Base-by-base conservation (phyloP, 1,140 invertebrate genomes). In the Contarinia nasturtii region DNA sequence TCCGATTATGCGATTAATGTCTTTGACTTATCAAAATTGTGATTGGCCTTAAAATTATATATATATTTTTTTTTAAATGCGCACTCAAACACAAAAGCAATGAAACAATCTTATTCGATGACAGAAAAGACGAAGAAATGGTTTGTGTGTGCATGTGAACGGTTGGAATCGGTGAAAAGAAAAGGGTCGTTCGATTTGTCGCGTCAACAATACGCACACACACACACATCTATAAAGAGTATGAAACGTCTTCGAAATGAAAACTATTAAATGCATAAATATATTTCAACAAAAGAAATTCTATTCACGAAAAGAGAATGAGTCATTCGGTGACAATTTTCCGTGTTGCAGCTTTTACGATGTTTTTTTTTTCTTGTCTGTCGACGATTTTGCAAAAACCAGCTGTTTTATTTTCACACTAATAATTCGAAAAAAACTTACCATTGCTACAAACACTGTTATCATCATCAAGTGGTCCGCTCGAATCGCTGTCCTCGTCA, bases 371-470 rank as follows among this genome's bases (percentile, higher is more conserved):
- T 27, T 27, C 10, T 27, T 27, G 3, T 10, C 3, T 27, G 3
- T 27, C 10, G 10, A 10, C 27, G 27, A 27, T 27, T 27, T 3
- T 27, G 27, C 27, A 10, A 27, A 27, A 27, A 27, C 27, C 27
- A 27, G 27, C 27, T 27, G 27, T 27, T 27, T 27, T 27, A 27
- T 27, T 10, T 27, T 27, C n/a, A n/a, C n/a, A n/a, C n/a, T 27
- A 38, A 38, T 7, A 38, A 5, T 38, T n/a, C 12, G 12, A 7
- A 19, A 17, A 17, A 42, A 11, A 59, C 61, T 61, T 58, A 63
- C 61, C 61, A 61, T 63, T 63, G 55, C 61, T 63, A 59, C 61
- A 63, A 59, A 63, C 57, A 56, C 61, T 63, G 57, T 60, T 56
- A 54, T 44, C 62, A 27, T 27, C 57, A 45, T 63, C 61, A 58